Evolutionary conservation across 2,888 invertebrate genomes (phyloP), one percentile per base, ranked within the genome.

Genomic region (Drosophila meridionalis): DNA sequence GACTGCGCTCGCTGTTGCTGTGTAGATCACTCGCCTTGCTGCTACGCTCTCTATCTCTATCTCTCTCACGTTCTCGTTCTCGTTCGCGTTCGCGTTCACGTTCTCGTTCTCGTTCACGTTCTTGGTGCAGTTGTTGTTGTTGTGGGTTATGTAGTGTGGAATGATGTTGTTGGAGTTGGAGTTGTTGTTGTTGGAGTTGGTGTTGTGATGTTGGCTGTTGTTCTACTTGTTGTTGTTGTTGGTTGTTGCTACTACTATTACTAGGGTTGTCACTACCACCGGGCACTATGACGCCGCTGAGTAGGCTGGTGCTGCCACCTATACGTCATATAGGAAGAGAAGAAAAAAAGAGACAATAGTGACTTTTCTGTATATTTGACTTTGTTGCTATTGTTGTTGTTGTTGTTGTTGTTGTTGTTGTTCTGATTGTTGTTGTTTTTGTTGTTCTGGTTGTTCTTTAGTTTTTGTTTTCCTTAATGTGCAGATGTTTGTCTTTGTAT

Each of bases 331-430:
- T 92, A 92, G 93, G 93, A 92, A 93, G 93, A 92, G 92, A 93
- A 93, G 93, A 92, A 93, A 93, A 93, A 93, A 93, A 93, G 93
- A 93, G 93, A 93, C 93, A 93, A 93, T 92, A 93, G 93, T 93
- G 93, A 93, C 93, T 93, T 93, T 87, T 92, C 92, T 92, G 91
- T 93, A 84, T 87, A 87, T 90, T 87, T 87, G 76, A 91, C 90
- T 90, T 89, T 68, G 52, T 71, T 82, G 59, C 74, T 76, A 74
- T 74, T 83, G 72, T 72, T 69, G 59, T 57, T 77, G 48, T 58
- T 59, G 48, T 66, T 69, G 20, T 53, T 43, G 6, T 50, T 62
- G 59, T 61, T 62, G 42, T 11, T 56, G 53, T 68, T 76, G 68
- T 68, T 73, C 11, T 38, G 12, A 48, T 71, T 38, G 5, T 45